A percentile compares a stretch with the other conserved stretches of the same genome.
phyloP scores from a whole-genome alignment of 1,140 invertebrate genomes.

The Maniola jurtina region DNA sequence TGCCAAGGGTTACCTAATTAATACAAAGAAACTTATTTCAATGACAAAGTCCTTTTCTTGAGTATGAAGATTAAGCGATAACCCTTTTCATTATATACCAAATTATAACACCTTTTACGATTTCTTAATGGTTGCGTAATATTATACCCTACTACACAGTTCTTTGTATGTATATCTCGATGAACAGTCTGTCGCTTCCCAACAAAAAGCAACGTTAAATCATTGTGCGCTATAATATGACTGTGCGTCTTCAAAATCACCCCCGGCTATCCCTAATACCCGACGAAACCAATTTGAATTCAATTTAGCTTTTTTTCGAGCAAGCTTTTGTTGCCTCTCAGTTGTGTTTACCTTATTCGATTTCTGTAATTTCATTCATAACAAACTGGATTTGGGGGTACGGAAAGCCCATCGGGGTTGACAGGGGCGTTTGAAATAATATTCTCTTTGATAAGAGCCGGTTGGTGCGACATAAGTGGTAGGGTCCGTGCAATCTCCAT shows the following conservation, averaged over 20 bases:
- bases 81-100: neutral
- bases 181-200: constrained; percentile 50
- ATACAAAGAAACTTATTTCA: too few relatives aligned
- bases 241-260: constrained; percentile 62
- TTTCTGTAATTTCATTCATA: constrained; percentile 79
- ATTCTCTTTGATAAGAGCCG: constrained; percentile 77
- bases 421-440: constrained; percentile 78
- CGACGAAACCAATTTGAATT: constrained; percentile 78
- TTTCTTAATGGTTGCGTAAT: neutral
- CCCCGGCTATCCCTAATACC: constrained; percentile 74
- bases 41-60: neutral
- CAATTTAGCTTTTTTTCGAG: constrained; percentile 77
- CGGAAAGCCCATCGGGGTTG: constrained; percentile 70
- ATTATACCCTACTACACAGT: constrained; percentile 49
- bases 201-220: constrained; percentile 71
- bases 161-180: constrained; percentile 52
- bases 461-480: constrained; percentile 64
- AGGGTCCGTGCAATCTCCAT: constrained; percentile 56
- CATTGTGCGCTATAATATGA: constrained; percentile 51
- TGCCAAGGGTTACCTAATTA: too few relatives aligned
- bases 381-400: constrained; percentile 78
- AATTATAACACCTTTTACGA: constrained; percentile 5
- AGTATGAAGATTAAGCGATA: neutral
- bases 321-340: constrained; percentile 77
- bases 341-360: constrained; percentile 79